These are phyloP conservation scores for Musca domestica DNA, from an alignment of 1,140 invertebrate species.

Conservation along the genomic window DNA sequence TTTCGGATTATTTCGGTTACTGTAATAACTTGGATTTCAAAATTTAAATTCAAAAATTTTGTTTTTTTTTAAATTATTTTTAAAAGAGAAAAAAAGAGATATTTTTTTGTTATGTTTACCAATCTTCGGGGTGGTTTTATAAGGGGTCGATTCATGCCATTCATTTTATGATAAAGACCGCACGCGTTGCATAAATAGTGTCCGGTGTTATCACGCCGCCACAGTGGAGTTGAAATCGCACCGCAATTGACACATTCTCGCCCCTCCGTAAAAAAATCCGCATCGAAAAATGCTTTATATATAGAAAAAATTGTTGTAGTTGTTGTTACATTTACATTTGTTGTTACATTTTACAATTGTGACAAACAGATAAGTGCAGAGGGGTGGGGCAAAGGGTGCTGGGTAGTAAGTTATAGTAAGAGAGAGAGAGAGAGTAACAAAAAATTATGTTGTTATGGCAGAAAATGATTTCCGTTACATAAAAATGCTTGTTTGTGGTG, in stretches of 20 bases:
- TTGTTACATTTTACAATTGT: too few species aligned
- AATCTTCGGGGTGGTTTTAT: constrained; percentile 82
- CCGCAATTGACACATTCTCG: constrained; percentile 97
- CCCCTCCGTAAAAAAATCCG: constrained; percentile 79
- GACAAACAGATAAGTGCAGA: constrained; percentile 25
- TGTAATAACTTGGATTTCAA: constrained; percentile 29
- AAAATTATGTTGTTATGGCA: constrained; percentile 21
- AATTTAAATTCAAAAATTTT: constrained; percentile 25
- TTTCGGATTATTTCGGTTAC: constrained; percentile 24
- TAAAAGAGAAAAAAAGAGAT: constrained; percentile 30
- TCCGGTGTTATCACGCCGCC: constrained; percentile 94
- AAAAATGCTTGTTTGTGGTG: constrained; percentile 25
- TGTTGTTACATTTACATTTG: constrained; percentile 1
- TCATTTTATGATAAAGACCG: constrained; percentile 94
- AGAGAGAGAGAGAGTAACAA: neutral
- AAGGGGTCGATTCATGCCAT: constrained; percentile 87
- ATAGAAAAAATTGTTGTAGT: neutral
- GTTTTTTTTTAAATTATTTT: constrained; percentile 28
- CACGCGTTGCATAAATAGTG: constrained; percentile 99
- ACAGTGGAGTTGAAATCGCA: constrained; percentile 91
- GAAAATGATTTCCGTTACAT: constrained; percentile 27
- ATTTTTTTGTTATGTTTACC: constrained; percentile 61
- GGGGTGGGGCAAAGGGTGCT: too few species aligned
- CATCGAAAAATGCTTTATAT: constrained; percentile 53
- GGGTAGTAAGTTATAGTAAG: too few species aligned